Evolutionary conservation across 2,113 vertebrate genomes (phyloP).

Genomic region (Galeopterus variegatus): DNA sequence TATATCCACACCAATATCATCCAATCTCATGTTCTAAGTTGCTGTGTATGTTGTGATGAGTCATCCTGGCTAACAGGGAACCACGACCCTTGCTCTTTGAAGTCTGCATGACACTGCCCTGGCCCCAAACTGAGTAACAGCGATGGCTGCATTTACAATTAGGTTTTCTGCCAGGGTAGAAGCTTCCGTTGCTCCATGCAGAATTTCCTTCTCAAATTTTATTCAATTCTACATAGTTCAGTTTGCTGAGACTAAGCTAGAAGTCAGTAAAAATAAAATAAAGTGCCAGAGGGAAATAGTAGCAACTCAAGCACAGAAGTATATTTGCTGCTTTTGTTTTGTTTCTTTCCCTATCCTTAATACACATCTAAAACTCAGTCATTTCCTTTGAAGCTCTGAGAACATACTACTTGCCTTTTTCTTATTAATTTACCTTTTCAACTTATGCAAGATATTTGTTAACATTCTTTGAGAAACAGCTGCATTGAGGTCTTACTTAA

Average conservation of each 20-base stretch:
- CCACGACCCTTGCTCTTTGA: neutral
- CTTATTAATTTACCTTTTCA: neutral
- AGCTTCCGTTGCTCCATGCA: neutral
- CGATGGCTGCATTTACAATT: neutral
- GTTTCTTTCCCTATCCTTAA: neutral
- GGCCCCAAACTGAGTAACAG: neutral
- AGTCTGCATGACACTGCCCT: neutral
- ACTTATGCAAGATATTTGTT: neutral
- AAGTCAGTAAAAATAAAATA: neutral
- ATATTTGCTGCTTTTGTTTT: neutral
- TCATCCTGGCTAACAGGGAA: neutral
- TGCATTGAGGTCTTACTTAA: neutral
- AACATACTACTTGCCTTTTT: neutral
- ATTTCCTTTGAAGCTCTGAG: slow-evolving; percentile 6
- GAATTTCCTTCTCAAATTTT: neutral
- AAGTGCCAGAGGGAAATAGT: neutral
- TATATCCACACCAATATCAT: neutral
- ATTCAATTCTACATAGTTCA: neutral
- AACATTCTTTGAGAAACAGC: neutral
- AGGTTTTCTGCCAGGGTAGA: neutral
- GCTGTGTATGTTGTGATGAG: neutral
- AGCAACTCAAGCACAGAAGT: neutral
- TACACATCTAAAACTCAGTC: neutral
- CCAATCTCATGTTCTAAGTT: neutral
- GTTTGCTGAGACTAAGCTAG: neutral